Evolutionary conservation across 2,113 vertebrate genomes (phyloP).

Genomic region (Clarias batrachus): DNA sequence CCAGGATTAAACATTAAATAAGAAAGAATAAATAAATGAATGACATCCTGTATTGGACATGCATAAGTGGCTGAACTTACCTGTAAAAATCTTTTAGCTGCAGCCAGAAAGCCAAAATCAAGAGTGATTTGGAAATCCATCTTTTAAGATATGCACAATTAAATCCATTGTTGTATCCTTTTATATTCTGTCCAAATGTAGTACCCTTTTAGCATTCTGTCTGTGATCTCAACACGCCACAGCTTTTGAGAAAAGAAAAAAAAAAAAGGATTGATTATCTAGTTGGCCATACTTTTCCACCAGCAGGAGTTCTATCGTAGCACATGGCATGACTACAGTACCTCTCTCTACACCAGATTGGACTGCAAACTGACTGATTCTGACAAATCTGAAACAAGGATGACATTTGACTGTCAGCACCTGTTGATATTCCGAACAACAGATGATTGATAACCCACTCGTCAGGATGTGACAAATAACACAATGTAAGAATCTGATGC

Average conservation of each 20-base stretch:
- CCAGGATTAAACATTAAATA: neutral
- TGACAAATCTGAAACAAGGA: slow-evolving; percentile 5
- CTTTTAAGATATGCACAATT: neutral
- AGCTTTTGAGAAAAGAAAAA: neutral
- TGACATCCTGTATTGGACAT: too few relatives aligned
- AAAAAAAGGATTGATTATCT: neutral
- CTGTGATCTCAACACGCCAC: neutral
- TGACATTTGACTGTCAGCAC: slow-evolving; percentile 18
- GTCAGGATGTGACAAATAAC: neutral
- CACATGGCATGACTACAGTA: slow-evolving; percentile 6
- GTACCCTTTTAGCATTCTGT: neutral
- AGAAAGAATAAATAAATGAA: neutral
- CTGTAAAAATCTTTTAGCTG: neutral
- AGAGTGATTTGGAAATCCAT: neutral
- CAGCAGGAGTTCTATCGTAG: slow-evolving; percentile 14
- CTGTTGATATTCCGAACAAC: neutral
- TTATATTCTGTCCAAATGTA: neutral
- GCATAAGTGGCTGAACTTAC: neutral
- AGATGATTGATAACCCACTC: slow-evolving; percentile 20
- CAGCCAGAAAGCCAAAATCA: neutral
- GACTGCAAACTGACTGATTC: slow-evolving; percentile 15
- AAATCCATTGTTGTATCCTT: neutral
- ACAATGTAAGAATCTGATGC: neutral
- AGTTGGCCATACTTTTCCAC: neutral
- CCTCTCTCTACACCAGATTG: slow-evolving; percentile 20